Percentiles rank a stretch among this genome's conserved stretches.
These are phyloP conservation scores for Drosophila monieri DNA, from an alignment of 2,888 invertebrate species.

Conservation along the genomic window DNA sequence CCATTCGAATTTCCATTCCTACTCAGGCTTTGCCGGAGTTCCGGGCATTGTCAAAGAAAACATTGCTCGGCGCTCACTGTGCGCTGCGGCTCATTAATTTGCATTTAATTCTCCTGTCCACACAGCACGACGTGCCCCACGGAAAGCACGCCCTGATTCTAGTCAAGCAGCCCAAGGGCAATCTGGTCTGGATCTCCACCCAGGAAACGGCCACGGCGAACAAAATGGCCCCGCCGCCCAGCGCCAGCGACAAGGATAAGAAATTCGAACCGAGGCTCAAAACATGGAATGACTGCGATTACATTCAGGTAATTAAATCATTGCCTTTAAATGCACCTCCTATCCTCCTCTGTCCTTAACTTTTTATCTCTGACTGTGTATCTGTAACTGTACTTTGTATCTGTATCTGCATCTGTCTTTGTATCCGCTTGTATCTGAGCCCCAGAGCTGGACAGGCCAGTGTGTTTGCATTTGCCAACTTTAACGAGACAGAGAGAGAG, in stretches of 20 bases:
- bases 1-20: background rate
- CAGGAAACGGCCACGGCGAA: slow-evolving; percentile 86
- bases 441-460: slow-evolving; percentile 16
- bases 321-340: slow-evolving; percentile 55
- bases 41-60: slow-evolving; percentile 30
- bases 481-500: slow-evolving; percentile 50
- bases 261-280: slow-evolving; percentile 85
- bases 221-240: slow-evolving; percentile 85
- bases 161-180: slow-evolving; percentile 93
- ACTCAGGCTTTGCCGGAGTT: no score
- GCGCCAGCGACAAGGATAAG: slow-evolving; percentile 85
- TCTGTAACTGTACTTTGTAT: slow-evolving; percentile 13
- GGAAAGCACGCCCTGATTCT: slow-evolving; percentile 95
- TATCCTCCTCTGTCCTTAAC: slow-evolving; percentile 13
- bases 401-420: slow-evolving; percentile 24
- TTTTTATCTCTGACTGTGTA: slow-evolving; percentile 8
- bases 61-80: slow-evolving; percentile 15
- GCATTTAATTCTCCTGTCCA: slow-evolving; percentile 48
- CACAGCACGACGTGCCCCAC: slow-evolving; percentile 91
- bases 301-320: slow-evolving; percentile 87
- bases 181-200: slow-evolving; percentile 92
- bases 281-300: slow-evolving; percentile 94
- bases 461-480: slow-evolving; percentile 57
- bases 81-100: slow-evolving; percentile 53
- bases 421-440: slow-evolving; percentile 5